These are phyloP conservation scores for Sepioteuthis lessoniana DNA, from an alignment of 2,888 invertebrate species.

Conservation along the genomic window DNA sequence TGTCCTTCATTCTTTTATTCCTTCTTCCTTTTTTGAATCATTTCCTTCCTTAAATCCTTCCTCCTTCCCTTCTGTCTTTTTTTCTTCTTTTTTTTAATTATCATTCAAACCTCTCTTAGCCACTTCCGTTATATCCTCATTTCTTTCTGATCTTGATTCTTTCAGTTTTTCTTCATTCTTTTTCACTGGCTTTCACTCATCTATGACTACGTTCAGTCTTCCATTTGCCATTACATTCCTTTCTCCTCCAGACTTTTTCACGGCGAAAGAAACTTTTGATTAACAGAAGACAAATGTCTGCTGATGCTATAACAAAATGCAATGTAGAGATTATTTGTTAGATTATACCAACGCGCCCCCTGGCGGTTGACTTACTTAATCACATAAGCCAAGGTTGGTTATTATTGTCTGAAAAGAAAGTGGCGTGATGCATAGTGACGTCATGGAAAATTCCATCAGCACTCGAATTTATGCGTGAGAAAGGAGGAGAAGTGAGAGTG, in stretches of 20 bases:
- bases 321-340: not conserved
- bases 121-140: too few species aligned
- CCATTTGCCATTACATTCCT: not conserved
- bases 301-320: not conserved
- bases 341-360: not conserved
- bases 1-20: too few species aligned
- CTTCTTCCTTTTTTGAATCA: too few species aligned
- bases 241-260: not conserved
- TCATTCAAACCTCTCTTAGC: too few species aligned
- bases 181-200: too few species aligned
- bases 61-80: too few species aligned
- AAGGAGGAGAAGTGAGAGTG: not conserved
- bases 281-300: not conserved
- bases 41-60: too few species aligned
- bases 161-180: too few species aligned
- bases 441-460: constrained; percentile 23
- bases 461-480: not conserved
- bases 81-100: too few species aligned
- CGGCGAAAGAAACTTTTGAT: not conserved
- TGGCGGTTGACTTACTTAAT: constrained; percentile 33
- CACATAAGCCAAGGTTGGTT: not conserved
- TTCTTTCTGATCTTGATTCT: too few species aligned
- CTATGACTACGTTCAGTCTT: not conserved
- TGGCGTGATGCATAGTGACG: constrained; percentile 33
- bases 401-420: constrained; percentile 33